Base-by-base conservation (phyloP, 2,888 invertebrate genomes). In the Oxystoma pomonae region DNA sequence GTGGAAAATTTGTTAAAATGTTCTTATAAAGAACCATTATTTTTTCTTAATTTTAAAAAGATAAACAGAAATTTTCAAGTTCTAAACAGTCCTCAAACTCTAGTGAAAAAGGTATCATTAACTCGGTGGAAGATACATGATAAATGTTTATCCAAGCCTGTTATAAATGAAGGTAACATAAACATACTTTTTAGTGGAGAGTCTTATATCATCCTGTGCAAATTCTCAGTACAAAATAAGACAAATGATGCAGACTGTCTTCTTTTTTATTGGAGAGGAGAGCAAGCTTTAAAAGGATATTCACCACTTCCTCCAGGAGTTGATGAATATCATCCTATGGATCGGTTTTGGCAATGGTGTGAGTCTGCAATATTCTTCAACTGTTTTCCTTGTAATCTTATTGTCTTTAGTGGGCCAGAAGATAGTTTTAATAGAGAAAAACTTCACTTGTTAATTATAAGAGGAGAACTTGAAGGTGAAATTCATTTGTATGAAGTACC, bases 211-310 rank as follows among this genome's bases (percentile, higher is more conserved):
- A 61, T 73, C 19, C 70, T 71, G 19, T 72, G 72, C 71, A 60
- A 35, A 16, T 71, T 71, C 59, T 64, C 68, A 52, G 62, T 67
- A 49, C 58, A 65, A 50, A 58, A n/a, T 22, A 65, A 69, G 20
- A 63, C 62, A 16, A 53, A 59, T 7, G 9, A 63, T 18, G 21
- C 55, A 7, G 63, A 67, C 64, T 58, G 58, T 18, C 58, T 73
- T 16, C 68, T 70, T 50, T 74, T 71, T 58, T 67, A 72, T 63
- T 74, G 73, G 74, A 73, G 66, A 62, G 73, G 74, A 7, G 64
- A 66, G 21, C 65, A 69, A 19, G 73, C 74, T 17, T 0, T 20
- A 5, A 74, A 72, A 69, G 71, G 72, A 51, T 63, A 58, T 59
- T 71, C 72, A 1, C 74, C 74, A 35, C 60, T 74, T 17, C 74